These are phyloP conservation scores for Parnassius smintheus DNA, from an alignment of 2,888 invertebrate genomes.

Conservation along the genomic window DNA sequence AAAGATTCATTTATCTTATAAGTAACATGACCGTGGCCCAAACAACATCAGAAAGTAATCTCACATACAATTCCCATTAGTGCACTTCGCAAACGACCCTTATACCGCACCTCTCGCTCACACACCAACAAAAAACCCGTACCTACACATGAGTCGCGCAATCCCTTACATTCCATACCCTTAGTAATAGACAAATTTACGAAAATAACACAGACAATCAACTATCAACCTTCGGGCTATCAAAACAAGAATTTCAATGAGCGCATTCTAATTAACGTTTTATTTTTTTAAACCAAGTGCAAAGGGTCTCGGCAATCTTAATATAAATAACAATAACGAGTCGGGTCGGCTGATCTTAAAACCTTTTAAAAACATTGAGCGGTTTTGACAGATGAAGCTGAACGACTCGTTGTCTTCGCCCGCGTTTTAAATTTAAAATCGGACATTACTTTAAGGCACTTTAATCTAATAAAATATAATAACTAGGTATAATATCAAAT, in stretches of 20 bases:
- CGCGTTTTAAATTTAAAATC: constrained; percentile 23
- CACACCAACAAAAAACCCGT: constrained; percentile 73
- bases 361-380: constrained; percentile 70
- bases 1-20: constrained; percentile 5
- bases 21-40: neutral
- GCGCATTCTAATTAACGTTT: constrained; percentile 37
- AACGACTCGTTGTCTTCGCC: constrained; percentile 49
- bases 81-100: constrained; percentile 71
- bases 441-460: neutral
- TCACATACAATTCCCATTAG: constrained; percentile 72
- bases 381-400: constrained; percentile 70
- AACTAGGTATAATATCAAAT: no score
- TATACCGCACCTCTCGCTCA: constrained; percentile 53
- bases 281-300: constrained; percentile 64
- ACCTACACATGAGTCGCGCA: constrained; percentile 64
- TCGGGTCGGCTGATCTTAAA: constrained; percentile 59
- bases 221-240: constrained; percentile 41
- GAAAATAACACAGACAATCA: constrained; percentile 30
- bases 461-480: no score
- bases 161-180: constrained; percentile 74
- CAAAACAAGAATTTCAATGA: constrained; percentile 46
- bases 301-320: constrained; percentile 71
- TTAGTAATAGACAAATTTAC: constrained; percentile 45
- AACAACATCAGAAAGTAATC: constrained; percentile 32
- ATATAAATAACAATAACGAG: constrained; percentile 78